Percentiles rank a stretch among this genome's conserved stretches.
Evolutionary conservation across 2,888 invertebrate species (phyloP).

Genomic region (Itoplectis maculator): DNA sequence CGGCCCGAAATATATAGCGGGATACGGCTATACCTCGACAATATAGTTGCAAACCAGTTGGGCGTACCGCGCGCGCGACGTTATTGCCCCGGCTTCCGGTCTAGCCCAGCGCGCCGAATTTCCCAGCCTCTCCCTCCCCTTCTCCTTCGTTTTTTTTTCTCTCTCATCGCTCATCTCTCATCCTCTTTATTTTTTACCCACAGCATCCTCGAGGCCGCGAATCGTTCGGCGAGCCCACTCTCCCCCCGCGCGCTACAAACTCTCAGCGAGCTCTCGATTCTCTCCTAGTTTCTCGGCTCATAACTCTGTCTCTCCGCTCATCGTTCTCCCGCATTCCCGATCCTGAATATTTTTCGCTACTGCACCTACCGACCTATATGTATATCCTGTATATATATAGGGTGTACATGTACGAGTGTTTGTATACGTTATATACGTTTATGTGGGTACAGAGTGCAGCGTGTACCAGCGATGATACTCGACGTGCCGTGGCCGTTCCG

Average conservation of each 20-base stretch:
- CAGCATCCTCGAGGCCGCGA: conserved; percentile 53
- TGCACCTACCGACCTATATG: background rate
- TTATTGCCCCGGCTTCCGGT: conserved; percentile 66
- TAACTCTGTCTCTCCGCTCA: conserved; percentile 52
- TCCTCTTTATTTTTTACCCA: conserved; percentile 47
- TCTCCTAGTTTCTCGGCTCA: conserved; percentile 48
- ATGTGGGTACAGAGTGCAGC: conserved; percentile 16
- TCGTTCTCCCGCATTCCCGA: conserved; percentile 48
- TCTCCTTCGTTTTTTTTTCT: conserved; percentile 21
- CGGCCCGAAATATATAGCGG: background rate
- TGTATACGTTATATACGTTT: background rate
- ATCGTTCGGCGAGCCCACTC: conserved; percentile 3
- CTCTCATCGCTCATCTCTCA: conserved; percentile 60
- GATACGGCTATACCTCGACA: conserved; percentile 52
- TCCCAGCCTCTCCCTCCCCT: conserved; percentile 20
- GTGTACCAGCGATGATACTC: conserved; percentile 49
- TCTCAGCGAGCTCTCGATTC: conserved; percentile 47
- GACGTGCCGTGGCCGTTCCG: conserved; percentile 47
- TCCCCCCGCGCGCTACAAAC: conserved; percentile 1
- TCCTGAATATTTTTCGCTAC: conserved; percentile 52
- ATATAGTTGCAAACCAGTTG: conserved; percentile 65
- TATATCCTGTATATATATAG: background rate
- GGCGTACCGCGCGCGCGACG: conserved; percentile 57
- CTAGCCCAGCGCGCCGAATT: conserved; percentile 49
- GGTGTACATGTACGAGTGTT: background rate